phyloP scores from a whole-genome alignment of 2,797 vertebrate species.

The Trichosurus vulpecula region DNA sequence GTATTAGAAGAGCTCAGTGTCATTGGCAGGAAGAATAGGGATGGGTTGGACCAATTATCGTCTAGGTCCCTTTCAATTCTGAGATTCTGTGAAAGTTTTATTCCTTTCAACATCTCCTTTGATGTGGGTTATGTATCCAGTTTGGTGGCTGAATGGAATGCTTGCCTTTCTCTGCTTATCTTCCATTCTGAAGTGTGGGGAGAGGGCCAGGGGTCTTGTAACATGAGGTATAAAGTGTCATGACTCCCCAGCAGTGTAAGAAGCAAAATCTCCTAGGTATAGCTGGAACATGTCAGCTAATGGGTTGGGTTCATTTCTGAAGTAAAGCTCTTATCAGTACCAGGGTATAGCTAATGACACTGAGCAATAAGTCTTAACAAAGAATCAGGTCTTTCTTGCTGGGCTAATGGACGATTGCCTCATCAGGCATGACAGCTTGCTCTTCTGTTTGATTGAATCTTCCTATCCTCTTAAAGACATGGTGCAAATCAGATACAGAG shows the following conservation, averaged over 20 bases:
- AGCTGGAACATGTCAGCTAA: background rate
- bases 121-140: background rate
- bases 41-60: background rate
- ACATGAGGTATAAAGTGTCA: background rate
- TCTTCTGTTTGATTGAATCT: background rate
- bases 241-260: background rate
- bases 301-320: background rate
- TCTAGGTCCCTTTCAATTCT: background rate
- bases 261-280: background rate
- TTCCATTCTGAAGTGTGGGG: background rate
- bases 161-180: background rate
- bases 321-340: background rate
- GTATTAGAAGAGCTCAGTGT: background rate
- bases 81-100: background rate
- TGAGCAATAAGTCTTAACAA: background rate
- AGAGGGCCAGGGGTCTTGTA: background rate
- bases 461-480: background rate
- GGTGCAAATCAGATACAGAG: background rate
- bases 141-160: background rate
- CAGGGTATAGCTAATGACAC: background rate
- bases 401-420: background rate
- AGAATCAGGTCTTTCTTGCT: constrained; percentile 4
- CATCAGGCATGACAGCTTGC: background rate
- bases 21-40: background rate
- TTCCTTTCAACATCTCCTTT: background rate